Conservation (phyloP, 2,797 vertebrate species). For the Sebastes alutus region DNA sequence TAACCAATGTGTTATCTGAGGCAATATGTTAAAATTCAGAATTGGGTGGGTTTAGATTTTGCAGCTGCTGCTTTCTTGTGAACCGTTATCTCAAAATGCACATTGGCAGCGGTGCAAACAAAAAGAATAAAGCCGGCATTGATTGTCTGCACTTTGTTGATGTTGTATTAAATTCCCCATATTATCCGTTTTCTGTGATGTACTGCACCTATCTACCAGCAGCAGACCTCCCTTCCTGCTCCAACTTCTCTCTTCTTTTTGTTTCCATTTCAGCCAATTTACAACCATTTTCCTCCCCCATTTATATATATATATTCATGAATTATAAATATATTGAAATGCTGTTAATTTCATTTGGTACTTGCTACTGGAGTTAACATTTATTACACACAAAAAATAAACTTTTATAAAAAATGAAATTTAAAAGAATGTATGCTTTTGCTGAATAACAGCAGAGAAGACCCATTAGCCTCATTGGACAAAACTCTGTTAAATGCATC, state of each 20-base stretch:
- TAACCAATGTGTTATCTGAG: not conserved
- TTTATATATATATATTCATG: not conserved
- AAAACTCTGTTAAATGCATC: not conserved
- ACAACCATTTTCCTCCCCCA: not conserved
- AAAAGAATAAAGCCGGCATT: not conserved
- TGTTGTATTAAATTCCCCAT: not conserved
- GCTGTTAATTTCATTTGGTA: not conserved
- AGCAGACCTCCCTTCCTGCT: not conserved
- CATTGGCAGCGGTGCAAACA: not conserved
- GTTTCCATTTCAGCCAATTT: not conserved
- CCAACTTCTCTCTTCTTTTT: not conserved
- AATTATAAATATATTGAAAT: not conserved
- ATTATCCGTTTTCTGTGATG: not conserved
- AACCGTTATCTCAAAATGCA: not conserved
- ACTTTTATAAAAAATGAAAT: not conserved
- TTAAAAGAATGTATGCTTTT: too few species aligned
- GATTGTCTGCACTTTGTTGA: not conserved
- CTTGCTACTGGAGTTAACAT: not conserved
- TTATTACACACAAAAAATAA: not conserved
- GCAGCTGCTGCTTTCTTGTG: not conserved
- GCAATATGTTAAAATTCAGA: not conserved
- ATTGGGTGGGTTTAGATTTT: not conserved
- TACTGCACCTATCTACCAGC: not conserved
- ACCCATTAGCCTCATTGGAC: not conserved
- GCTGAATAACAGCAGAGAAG: not conserved